Evolutionary conservation across 1,140 invertebrate genomes (phyloP), one percentile per base, ranked within the genome.

Genomic region (Stegodyphus dumicola): DNA sequence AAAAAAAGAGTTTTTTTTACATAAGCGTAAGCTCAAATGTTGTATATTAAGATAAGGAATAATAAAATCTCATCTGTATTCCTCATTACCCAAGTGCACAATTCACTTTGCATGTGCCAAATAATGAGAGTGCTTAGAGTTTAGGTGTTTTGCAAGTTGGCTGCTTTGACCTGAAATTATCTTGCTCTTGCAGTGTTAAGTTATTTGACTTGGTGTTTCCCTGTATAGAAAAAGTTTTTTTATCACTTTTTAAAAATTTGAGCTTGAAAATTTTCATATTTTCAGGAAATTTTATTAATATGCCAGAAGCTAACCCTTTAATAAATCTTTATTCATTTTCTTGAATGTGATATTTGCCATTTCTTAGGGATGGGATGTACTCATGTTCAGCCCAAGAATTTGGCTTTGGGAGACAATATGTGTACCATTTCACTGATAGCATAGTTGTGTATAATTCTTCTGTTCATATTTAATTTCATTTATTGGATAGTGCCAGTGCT

Each of bases 271-370:
- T 85, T 85, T 85, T 85, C 77, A 85, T 85, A 85, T 85, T 85
- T 85, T 85, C 81, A 33, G 74, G 81, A 85, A 52, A 77, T 76
- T 85, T 85, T 85, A 85, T 85, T 67, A 67, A 84, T 85, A 69
- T 76, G 81, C 71, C 80, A 83, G 69, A 74, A 85, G 81, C 81
- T 85, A 85, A 71, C 65, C 11, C 74, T 76, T 85, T 73, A 85
- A 85, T 85, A 77, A 66, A 60, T 76, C 71, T 83, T 60, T 85
- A 76, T 77, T 76, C 65, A 54, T 85, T 84, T 74, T 85, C 81
- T 85, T 85, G 71, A 85, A 85, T 85, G 81, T 85, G 81, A 85
- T 85, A 85, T 85, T 76, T 85, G 81, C 81, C 81, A 85, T 85
- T 85, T 85, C 73, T 77, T 85, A 85, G 81, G 79, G 54, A 83